Conservation (phyloP, 2,113 vertebrate species). For the Plotosus lineatus region DNA sequence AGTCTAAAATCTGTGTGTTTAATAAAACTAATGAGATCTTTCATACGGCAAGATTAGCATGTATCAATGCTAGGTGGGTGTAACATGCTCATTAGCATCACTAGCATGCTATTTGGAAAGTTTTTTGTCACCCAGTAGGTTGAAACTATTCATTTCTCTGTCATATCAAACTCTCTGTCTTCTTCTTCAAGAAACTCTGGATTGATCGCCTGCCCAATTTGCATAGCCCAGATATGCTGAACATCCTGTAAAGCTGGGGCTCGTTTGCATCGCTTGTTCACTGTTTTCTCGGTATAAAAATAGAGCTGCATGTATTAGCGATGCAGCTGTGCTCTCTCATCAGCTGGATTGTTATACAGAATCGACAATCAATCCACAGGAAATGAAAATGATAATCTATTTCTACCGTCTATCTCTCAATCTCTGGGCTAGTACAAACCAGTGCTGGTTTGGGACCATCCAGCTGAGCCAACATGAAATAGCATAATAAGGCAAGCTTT, state of each 20-base stretch:
- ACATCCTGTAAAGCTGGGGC: constrained; percentile 12
- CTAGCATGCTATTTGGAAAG: not conserved
- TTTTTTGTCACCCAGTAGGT: not conserved
- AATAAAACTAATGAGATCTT: not conserved
- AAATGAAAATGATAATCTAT: constrained; percentile 39
- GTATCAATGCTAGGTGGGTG: not conserved
- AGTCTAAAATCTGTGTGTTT: not conserved
- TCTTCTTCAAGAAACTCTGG: not conserved
- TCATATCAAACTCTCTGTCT: constrained; percentile 1
- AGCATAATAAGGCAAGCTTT: not conserved
- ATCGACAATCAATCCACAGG: constrained; percentile 33
- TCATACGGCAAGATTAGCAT: not conserved
- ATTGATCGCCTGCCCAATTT: constrained; percentile 6
- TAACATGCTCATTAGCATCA: not conserved
- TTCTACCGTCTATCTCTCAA: constrained; percentile 16
- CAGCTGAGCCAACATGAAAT: not conserved
- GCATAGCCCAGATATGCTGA: constrained; percentile 33
- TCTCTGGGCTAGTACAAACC: constrained; percentile 6
- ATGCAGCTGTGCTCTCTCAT: constrained; percentile 31
- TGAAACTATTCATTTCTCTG: constrained; percentile 10
- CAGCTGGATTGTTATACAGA: constrained; percentile 34
- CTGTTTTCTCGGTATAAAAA: constrained; percentile 6
- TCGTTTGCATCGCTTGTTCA: constrained; percentile 9
- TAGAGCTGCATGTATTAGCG: constrained; percentile 31
- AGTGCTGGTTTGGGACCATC: not conserved